Conservation (phyloP, 2,888 invertebrate genomes). For the Teinopalpus imperialis region DNA sequence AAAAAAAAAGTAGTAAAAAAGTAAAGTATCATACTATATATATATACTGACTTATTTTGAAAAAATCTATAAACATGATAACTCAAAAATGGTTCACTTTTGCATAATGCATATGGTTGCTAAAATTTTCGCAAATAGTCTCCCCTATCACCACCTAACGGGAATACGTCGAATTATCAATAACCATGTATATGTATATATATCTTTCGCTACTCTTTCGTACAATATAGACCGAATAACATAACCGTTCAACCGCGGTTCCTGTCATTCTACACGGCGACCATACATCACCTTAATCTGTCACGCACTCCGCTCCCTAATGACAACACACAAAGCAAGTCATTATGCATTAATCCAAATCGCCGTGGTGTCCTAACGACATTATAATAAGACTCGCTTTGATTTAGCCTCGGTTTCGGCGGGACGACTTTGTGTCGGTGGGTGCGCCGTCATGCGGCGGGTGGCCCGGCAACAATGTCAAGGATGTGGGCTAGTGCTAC, state of each 20-base stretch:
- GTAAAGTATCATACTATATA: too few species aligned
- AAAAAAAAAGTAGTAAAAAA: too few species aligned
- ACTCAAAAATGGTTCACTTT: too few species aligned
- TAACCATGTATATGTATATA: too few species aligned
- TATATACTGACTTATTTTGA: too few species aligned
- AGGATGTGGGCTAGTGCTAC: slow-evolving; percentile 19
- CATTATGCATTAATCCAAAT: slow-evolving; percentile 11
- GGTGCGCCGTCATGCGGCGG: slow-evolving; percentile 38
- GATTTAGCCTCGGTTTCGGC: background rate
- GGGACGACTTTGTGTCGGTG: slow-evolving; percentile 33
- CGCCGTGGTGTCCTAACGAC: slow-evolving; percentile 6
- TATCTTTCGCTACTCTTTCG: too few species aligned
- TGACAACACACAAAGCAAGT: slow-evolving; percentile 21
- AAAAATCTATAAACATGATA: too few species aligned
- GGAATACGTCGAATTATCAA: too few species aligned
- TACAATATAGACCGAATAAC: too few species aligned
- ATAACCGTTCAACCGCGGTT: slow-evolving; percentile 18
- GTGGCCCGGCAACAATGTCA: slow-evolving; percentile 35
- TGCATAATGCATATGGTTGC: too few species aligned
- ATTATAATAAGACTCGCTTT: slow-evolving; percentile 26
- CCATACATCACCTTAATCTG: slow-evolving; percentile 36
- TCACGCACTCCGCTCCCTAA: slow-evolving; percentile 37
- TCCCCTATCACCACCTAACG: too few species aligned
- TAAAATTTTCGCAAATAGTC: too few species aligned
- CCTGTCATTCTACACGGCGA: slow-evolving; percentile 27